Conservation (phyloP, 2,113 vertebrate genomes). For the Myrmecobius fasciatus region DNA sequence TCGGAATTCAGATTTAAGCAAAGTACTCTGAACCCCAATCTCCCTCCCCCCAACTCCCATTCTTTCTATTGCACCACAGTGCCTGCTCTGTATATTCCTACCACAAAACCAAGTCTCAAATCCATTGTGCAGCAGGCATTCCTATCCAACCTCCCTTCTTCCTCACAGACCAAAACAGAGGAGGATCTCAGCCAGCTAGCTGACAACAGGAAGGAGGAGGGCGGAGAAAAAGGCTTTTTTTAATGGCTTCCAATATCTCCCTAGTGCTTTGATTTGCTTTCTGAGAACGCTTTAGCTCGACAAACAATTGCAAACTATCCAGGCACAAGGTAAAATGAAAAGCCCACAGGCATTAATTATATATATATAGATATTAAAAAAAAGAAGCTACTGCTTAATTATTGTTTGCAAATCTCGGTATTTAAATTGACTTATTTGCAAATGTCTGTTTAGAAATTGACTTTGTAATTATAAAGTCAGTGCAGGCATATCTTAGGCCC, state of each 20-base stretch:
- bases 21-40: neutral
- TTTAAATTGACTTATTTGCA: slow-evolving; percentile 91
- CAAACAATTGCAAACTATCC: slow-evolving; percentile 84
- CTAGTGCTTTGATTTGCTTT: slow-evolving; percentile 82
- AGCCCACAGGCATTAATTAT: slow-evolving; percentile 87
- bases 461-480: slow-evolving; percentile 89
- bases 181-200: slow-evolving; percentile 29
- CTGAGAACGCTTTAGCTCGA: slow-evolving; percentile 79
- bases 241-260: slow-evolving; percentile 76
- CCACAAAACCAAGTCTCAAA: neutral
- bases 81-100: neutral
- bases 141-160: neutral
- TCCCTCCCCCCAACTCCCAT: too few relatives aligned
- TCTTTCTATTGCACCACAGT: neutral
- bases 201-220: neutral
- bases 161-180: slow-evolving; percentile 17
- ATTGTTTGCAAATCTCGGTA: slow-evolving; percentile 89
- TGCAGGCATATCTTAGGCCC: slow-evolving; percentile 85
- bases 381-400: slow-evolving; percentile 88
- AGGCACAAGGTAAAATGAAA: slow-evolving; percentile 85
- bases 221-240: slow-evolving; percentile 58
- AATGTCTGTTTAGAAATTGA: slow-evolving; percentile 91
- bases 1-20: neutral
- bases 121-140: neutral
- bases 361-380: slow-evolving; percentile 86